Base-by-base conservation (phyloP, 2,888 invertebrate genomes). In the Acanthopleura granulata region DNA sequence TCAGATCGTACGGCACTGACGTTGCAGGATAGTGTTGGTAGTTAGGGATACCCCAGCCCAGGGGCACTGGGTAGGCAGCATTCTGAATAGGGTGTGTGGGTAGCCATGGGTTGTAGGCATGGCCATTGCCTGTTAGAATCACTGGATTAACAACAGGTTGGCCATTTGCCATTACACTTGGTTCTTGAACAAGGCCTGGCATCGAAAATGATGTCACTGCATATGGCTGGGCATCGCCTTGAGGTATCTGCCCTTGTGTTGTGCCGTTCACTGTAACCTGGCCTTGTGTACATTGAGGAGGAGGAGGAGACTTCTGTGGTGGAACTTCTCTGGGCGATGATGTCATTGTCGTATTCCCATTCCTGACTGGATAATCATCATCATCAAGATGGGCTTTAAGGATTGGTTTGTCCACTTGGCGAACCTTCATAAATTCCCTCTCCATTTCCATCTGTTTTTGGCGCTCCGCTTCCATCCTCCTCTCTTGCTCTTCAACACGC, bases 401-500 rank as follows among this genome's bases (percentile, higher is more conserved):
- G 22, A 85, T 85, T 72, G 83, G 79, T 6, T 81, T 81, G 72
- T 85, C 85, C 25, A 83, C 75, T 49, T 85, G 83, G 27, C 84
- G 75, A 9, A 81, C 77, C 49, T 82, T 82, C 62, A 80, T 80
- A 57, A 84, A 80, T 70, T 84, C 83, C 22, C 76, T 72, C 62
- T 88, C 88, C 62, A 83, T 82, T 50, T 85, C 85, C 69, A 81
- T 72, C 76, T 84, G 84, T 25, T 79, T 81, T 29, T 76, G 75
- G 27, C 81, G 78, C 70, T 86, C 85, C 12, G 78, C 77, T 61
- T 86, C 86, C 62, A 83, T 78, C 72, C 81, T 78, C 62, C 75
- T 80, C 74, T 86, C 84, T 61, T 80, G 82, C 66, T 82, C 84
- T 14, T 75, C 73, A 27, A 82, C 73, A 70, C 81, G 80, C 27